Base-by-base conservation (phyloP, 2,888 invertebrate genomes). In the Scaptomyza polygonia region DNA sequence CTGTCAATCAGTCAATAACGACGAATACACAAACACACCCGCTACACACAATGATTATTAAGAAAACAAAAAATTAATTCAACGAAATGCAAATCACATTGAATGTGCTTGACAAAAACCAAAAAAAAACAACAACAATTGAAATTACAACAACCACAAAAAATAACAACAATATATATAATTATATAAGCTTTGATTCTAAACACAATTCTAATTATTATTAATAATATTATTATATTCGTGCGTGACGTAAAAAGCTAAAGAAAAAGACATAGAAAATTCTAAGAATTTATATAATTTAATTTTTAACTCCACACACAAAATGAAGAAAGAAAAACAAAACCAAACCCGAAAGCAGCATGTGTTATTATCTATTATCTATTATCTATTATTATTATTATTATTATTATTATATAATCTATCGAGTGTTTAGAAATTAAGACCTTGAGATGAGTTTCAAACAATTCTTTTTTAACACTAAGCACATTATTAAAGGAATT, bases 181-280 rank as follows among this genome's bases (percentile, higher is more conserved):
- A 45, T 42, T 77, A 66, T 63, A 76, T 66, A 79, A 79, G 69
- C 67, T 49, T 68, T 83, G 80, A 65, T 55, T 55, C 52, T 67
- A 74, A 74, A 45, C 45, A 68, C 57, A 70, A 74, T 69, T 56
- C 48, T 34, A 25, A 49, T 49, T 45, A 27, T 47, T 29, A 54
- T 34, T 39, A 58, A 47, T 47, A 67, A 47, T 52, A 66, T 16
- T 27, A 42, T 51, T 68, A 59, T 59, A 65, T 58, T 77, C 62
- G 73, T 73, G 69, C 72, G 79, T 68, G 70, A 80, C 66, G 70
- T 74, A 72, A 85, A 87, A 87, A 86, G 80, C 85, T 74, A 80
- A 88, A 70, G 59, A 83, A 89, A 88, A 89, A 88, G 88, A 88
- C 88, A 88, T 88, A 89, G 88, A 58, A 77, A 77, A 81, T 79